A percentile compares a stretch with the other conserved stretches of the same genome.
Conservation (phyloP, 2,113 vertebrate genomes). For the Ceuthmochares aereus region DNA sequence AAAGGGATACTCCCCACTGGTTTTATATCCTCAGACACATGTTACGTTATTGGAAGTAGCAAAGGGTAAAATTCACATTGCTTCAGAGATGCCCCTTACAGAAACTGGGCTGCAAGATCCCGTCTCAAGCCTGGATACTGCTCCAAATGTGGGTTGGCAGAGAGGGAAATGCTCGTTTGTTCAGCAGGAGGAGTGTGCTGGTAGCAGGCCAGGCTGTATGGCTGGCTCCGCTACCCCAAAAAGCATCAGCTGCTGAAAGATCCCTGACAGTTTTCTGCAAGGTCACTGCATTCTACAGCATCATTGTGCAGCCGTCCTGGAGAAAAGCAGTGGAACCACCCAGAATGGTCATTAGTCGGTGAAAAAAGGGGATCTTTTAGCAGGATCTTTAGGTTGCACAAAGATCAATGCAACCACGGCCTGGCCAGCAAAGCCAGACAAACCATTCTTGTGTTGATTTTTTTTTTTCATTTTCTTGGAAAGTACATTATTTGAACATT, state of each 20-base stretch:
- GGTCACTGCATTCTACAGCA: neutral
- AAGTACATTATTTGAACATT: neutral
- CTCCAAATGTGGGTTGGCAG: neutral
- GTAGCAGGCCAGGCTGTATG: neutral
- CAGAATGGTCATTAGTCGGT: rapidly evolving
- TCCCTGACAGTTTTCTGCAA: neutral
- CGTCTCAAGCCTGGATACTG: neutral
- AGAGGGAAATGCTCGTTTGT: neutral
- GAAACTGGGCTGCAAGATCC: neutral
- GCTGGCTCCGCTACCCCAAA: neutral
- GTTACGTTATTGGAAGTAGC: neutral
- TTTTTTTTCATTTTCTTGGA: neutral
- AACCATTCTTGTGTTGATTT: neutral
- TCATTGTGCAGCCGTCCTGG: neutral
- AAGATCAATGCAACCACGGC: neutral
- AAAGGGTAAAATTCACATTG: neutral
- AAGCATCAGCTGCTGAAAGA: neutral
- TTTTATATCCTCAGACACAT: neutral
- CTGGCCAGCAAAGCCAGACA: neutral
- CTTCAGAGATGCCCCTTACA: neutral
- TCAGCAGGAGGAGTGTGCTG: neutral
- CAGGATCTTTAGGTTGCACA: neutral
- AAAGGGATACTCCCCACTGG: neutral
- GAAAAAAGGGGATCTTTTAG: neutral
- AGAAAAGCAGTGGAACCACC: neutral